These are phyloP conservation scores for Eretmochelys imbricata DNA, from an alignment of 2,113 vertebrate species.

Conservation along the genomic window DNA sequence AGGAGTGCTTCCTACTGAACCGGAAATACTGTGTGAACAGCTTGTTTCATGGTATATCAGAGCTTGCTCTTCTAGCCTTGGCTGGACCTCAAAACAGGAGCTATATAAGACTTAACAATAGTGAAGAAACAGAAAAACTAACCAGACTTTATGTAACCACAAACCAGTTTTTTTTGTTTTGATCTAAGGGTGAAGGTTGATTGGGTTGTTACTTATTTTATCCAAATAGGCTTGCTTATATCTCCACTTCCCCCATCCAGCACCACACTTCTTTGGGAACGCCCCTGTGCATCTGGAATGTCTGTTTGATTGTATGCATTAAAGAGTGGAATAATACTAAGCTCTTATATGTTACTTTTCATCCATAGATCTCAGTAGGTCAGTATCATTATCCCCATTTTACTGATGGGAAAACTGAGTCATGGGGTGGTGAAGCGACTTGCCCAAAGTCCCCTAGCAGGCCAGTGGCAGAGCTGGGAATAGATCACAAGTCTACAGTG, in stretches of 20 bases:
- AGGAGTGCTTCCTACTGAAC: background rate
- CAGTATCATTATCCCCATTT: background rate
- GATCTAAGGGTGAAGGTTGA: background rate
- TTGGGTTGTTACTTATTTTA: background rate
- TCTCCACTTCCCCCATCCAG: background rate
- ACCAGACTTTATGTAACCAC: background rate
- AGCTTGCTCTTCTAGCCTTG: slow-evolving; percentile 5
- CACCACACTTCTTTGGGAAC: background rate
- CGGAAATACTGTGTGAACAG: background rate
- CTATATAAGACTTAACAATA: background rate
- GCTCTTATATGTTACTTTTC: no score
- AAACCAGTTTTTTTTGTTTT: background rate
- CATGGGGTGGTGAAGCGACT: no score
- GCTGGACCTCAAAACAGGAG: background rate
- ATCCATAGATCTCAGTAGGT: background rate
- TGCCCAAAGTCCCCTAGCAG: no score
- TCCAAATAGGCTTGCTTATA: background rate
- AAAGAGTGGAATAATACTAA: background rate
- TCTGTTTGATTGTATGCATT: fast-evolving
- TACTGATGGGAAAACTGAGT: no score
- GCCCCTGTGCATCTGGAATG: background rate
- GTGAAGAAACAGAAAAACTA: background rate
- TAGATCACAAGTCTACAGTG: no score
- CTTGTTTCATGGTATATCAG: background rate
- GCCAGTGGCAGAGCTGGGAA: no score